Base-by-base conservation (phyloP, 2,888 invertebrate species). In the Nemapogon koenigi region DNA sequence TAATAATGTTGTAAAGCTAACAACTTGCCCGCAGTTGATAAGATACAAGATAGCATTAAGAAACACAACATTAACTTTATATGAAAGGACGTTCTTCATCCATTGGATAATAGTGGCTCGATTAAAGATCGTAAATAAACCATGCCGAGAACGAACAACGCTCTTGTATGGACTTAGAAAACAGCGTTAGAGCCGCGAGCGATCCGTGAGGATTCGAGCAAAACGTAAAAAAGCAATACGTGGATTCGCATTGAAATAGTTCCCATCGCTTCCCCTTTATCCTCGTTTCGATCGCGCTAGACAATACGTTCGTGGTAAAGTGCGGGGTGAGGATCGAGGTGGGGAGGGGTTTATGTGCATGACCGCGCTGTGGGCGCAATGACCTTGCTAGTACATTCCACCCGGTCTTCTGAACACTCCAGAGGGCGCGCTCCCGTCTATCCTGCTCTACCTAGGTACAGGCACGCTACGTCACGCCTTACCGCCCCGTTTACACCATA, bases 321-420 rank as follows among this genome's bases (percentile, higher is more conserved):
- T 27, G 28, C 35, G 31, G 36, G 18, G 39, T 10, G 51, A 56
- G 56, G 40, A 38, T 36, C 40, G 38, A 40, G 37, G 39, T 38
- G 28, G 53, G 47, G 50, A 51, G 57, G 54, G 60, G 59, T 54
- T 62, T 59, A 61, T 60, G 75, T 68, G 66, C 73, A 73, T 78
- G 78, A 78, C 78, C 78, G 78, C 71, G 72, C 71, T 65, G 19
- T 18, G 73, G 70, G 76, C 75, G 72, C 76, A 78, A 76, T 76
- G 78, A 76, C 78, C 78, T 78, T 78, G 78, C 66, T 62, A 63
- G 69, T 68, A 62, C 72, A 75, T 72, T 68, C 73, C 75, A n/a
- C n/a, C n/a, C n/a, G n/a, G n/a, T n/a, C n/a, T n/a, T n/a, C n/a
- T n/a, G 55, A 57, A 60, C 62, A 45, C 52, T 53, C 69, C 63